A percentile compares a stretch with the other conserved stretches of the same genome.
These are phyloP conservation scores for Tanypteryx hageni DNA, from an alignment of 2,888 invertebrate species.

Conservation along the genomic window DNA sequence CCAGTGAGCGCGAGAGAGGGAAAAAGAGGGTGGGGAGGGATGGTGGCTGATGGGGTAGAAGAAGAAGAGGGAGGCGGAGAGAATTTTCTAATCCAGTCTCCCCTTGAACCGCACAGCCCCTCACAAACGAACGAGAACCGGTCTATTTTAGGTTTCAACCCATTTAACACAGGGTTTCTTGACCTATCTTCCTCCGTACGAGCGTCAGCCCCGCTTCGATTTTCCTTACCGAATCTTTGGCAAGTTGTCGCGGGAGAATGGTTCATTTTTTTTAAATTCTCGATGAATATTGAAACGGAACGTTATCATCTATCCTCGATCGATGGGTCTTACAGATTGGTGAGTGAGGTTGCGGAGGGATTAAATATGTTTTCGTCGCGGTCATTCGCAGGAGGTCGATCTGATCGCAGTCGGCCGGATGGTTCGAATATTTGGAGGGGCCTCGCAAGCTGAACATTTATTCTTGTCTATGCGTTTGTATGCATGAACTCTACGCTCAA, in stretches of 20 bases:
- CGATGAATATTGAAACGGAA: too few relatives aligned
- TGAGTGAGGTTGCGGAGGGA: too few relatives aligned
- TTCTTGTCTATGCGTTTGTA: too few relatives aligned
- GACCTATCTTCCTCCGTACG: not conserved
- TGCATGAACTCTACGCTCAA: too few relatives aligned
- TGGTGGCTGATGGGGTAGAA: not conserved
- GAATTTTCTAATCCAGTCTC: not conserved
- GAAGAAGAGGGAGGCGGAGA: not conserved
- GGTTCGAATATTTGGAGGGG: too few relatives aligned
- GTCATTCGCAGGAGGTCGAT: not conserved
- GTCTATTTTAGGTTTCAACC: not conserved
- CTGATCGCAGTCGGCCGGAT: not conserved
- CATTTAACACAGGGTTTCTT: not conserved
- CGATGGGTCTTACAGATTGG: too few relatives aligned
- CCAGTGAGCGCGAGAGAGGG: not conserved
- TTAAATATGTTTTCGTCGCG: not conserved
- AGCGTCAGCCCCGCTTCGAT: not conserved
- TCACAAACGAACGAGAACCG: not conserved
- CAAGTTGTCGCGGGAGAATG: not conserved
- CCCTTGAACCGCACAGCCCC: not conserved
- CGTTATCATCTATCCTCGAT: too few relatives aligned
- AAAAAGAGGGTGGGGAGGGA: not conserved
- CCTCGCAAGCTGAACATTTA: too few relatives aligned
- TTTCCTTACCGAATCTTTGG: not conserved
- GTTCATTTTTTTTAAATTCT: too few relatives aligned